Conservation (phyloP, 2,113 vertebrate species). For the Sebastes fasciatus region DNA sequence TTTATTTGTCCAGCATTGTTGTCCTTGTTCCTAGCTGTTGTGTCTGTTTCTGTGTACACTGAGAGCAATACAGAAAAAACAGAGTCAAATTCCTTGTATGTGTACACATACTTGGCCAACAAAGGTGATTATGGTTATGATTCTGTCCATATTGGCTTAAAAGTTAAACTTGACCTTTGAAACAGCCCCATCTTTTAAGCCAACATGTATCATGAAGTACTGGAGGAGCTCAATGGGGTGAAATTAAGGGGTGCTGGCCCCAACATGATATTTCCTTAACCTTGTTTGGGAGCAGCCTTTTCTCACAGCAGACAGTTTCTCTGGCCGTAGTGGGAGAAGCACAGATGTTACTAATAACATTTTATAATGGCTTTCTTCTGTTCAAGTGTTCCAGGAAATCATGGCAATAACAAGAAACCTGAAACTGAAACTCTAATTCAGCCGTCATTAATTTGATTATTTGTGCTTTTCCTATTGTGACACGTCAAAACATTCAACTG, state of each 20-base stretch:
- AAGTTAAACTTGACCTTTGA: background rate
- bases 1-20: background rate
- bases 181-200: background rate
- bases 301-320: constrained; percentile 6
- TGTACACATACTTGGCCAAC: background rate
- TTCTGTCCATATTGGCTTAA: background rate
- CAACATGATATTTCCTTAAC: background rate
- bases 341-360: background rate
- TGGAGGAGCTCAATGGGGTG: background rate
- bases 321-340: background rate
- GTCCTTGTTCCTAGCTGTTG: background rate
- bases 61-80: background rate
- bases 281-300: background rate
- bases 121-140: background rate
- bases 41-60: background rate
- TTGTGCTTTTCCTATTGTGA: too few relatives aligned
- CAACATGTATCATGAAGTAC: background rate
- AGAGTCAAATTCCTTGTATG: background rate
- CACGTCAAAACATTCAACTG: too few relatives aligned
- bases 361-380: background rate
- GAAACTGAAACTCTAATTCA: too few relatives aligned
- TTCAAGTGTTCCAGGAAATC: too few relatives aligned
- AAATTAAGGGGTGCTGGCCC: background rate
- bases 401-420: too few relatives aligned
- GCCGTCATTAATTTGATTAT: too few relatives aligned